These are phyloP conservation scores for Corydoras maculifer DNA, from an alignment of 2,113 vertebrate genomes.

Conservation along the genomic window DNA sequence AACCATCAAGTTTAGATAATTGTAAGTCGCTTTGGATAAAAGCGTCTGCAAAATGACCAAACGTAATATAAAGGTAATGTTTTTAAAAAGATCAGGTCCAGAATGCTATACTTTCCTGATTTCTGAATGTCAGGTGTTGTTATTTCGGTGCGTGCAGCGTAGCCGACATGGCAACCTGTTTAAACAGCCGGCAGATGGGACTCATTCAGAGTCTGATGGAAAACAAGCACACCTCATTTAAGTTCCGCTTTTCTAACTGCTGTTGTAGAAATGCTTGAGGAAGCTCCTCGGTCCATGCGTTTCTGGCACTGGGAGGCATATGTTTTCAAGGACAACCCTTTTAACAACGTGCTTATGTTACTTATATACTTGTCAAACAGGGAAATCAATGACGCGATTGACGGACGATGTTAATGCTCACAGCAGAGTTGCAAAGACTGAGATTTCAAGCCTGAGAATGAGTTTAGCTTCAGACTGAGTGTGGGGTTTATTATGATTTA, in stretches of 20 bases:
- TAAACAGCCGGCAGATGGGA: conserved; percentile 38
- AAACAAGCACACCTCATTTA: conserved; percentile 44
- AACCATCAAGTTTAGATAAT: too few relatives aligned
- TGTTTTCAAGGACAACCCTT: conserved; percentile 35
- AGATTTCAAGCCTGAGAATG: too few relatives aligned
- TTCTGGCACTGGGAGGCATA: conserved; percentile 19
- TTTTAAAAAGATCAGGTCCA: too few relatives aligned
- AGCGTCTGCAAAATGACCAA: too few relatives aligned
- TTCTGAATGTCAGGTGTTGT: conserved; percentile 21
- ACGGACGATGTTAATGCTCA: background rate
- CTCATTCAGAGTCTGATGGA: conserved; percentile 36
- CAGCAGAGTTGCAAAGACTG: too few relatives aligned
- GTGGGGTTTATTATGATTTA: too few relatives aligned
- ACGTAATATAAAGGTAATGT: too few relatives aligned
- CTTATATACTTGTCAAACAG: conserved; percentile 20
- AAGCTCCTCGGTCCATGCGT: conserved; percentile 28
- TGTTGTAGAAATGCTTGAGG: conserved; percentile 34
- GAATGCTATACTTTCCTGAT: background rate
- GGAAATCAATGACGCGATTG: background rate
- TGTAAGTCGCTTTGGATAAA: too few relatives aligned
- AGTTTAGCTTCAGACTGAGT: too few relatives aligned
- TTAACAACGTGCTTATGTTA: conserved; percentile 16
- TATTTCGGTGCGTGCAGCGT: background rate
- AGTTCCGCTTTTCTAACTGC: conserved; percentile 25
- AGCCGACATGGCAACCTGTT: conserved; percentile 10